Evolutionary conservation across 2,797 vertebrate genomes (phyloP).

Genomic region (Betta splendens): DNA sequence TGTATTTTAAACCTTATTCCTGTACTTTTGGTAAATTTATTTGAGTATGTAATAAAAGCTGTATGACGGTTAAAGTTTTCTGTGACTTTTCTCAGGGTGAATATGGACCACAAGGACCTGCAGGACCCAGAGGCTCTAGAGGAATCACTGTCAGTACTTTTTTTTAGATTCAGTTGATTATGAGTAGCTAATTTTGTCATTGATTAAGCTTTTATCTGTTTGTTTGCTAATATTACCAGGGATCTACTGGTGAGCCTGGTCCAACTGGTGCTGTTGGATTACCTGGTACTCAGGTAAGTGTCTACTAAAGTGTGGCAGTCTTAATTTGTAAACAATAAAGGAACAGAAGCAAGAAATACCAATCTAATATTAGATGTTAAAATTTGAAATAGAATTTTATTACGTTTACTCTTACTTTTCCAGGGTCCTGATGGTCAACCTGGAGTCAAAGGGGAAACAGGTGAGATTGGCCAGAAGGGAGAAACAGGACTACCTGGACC

Average conservation of each 20-base stretch:
- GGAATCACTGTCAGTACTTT: constrained; percentile 88
- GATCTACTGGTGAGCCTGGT: constrained; percentile 90
- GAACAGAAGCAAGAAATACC: too few species aligned
- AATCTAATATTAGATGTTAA: too few species aligned
- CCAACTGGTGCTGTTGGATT: constrained; percentile 92
- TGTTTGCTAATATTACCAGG: constrained; percentile 75
- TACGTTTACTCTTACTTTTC: background rate
- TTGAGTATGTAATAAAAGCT: background rate
- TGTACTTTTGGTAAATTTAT: background rate
- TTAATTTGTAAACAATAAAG: background rate
- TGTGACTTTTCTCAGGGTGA: constrained; percentile 85
- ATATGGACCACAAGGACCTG: constrained; percentile 87
- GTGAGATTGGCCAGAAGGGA: constrained; percentile 91
- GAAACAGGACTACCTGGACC: constrained; percentile 91
- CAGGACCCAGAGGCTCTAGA: constrained; percentile 91
- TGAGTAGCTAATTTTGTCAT: background rate
- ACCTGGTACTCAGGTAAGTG: constrained; percentile 89
- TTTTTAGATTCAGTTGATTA: background rate
- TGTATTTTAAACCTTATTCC: background rate
- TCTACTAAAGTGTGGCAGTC: background rate
- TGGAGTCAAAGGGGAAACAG: constrained; percentile 92
- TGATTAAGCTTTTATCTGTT: constrained; percentile 1
- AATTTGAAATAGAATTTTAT: background rate
- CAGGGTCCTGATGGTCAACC: constrained; percentile 94
- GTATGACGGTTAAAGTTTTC: background rate